Evolutionary conservation across 2,888 invertebrate genomes (phyloP), one percentile per base, ranked within the genome.

Genomic region (Ichneumoninae sp.): DNA sequence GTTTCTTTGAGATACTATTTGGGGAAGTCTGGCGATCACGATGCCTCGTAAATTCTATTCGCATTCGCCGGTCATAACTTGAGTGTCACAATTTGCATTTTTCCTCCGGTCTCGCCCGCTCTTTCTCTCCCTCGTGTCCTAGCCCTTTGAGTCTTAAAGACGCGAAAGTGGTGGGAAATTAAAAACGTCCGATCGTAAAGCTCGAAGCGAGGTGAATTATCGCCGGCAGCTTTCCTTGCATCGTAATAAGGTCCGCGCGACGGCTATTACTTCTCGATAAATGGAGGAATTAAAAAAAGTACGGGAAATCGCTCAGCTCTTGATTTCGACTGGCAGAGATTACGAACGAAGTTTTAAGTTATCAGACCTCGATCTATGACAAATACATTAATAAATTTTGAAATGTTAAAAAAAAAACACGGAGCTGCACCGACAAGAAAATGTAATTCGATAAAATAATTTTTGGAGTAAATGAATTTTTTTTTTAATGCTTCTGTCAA

Each of bases 131-230:
- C 71, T 66, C 69, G 69, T 79, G 60, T 69, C 60, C 22, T 13
- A 44, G 57, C 66, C 50, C 76, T 76, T 80, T 68, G 79, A 85
- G 83, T 71, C 57, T 66, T 52, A 79, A 60, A 70, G 85, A 71
- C 70, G 63, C 66, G 71, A 60, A 19, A 69, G 78, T 57, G 52
- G 77, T 82, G 92, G 93, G 90, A 93, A 93, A 93, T 93, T 93
- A 93, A 93, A 93, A 93, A 93, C 92, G 93, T 92, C 92, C 89
- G 92, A 92, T 92, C 92, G 90, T 92, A 92, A 93, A 93, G 90
- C 90, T 89, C 87, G 91, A 90, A 90, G 89, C 89, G 88, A 87
- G 87, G 89, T 93, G 89, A 93, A 92, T 89, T 93, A 93, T 91
- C 88, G 88, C 85, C 87, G 78, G 83, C 78, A 88, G 83, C 87